Evolutionary conservation across 2,888 invertebrate species (phyloP), one percentile per base, ranked within the genome.

Genomic region (Graphium colonna): DNA sequence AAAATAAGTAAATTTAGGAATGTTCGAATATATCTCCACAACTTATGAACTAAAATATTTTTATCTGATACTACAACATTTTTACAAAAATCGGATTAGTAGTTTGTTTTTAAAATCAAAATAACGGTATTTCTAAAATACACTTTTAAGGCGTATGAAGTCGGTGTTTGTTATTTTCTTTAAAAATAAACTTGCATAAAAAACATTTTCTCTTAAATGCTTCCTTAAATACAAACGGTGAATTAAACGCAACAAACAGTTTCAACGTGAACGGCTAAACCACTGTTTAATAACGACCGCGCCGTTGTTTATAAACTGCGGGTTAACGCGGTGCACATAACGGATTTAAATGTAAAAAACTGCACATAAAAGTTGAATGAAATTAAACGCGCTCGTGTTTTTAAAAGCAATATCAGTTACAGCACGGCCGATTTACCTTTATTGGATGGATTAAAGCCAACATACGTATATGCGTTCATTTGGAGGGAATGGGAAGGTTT

Each of bases 401-500:
- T 75, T 73, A 73, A 71, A 73, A 78, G 75, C 78, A 73, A 78
- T 79, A 73, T 71, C 78, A 78, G 80, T 86, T 79, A 78, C 67
- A 64, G 76, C 65, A 79, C 79, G 82, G 78, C 76, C 79, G 75
- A 77, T 79, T 54, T 78, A 80, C 77, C 68, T 79, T 82, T 79
- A 85, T 83, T 71, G 80, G 64, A 60, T 58, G 83, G 86, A 85
- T 85, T 87, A 87, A 79, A 71, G 61, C 64, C 57, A 59, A 65
- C 69, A 71, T 74, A 71, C 74, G 74, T 70, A 70, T 71, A 70
- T 61, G 68, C 72, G 68, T 73, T 72, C 75, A 73, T 77, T 75
- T 73, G 68, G 57, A 58, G 58, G 56, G 61, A 67, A 71, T 69
- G 60, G 36, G 3, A 67, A 63, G 68, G 68, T 64, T 31, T 72